phyloP scores from a whole-genome alignment of 2,888 invertebrate species.

The Leptopilina drosophilae region DNA sequence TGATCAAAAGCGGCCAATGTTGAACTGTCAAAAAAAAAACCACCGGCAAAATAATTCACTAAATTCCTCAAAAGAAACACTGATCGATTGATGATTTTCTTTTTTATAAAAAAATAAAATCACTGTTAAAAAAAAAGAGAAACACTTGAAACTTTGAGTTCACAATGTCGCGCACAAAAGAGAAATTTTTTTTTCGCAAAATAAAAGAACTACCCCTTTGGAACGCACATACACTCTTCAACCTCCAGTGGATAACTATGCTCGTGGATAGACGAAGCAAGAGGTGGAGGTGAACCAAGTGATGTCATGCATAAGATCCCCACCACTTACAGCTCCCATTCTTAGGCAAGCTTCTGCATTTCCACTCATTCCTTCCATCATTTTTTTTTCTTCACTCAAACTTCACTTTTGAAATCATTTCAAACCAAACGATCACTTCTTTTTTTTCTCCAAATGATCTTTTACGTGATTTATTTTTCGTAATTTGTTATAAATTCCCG shows the following conservation, averaged over 20 bases:
- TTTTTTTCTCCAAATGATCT: no score
- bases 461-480: no score
- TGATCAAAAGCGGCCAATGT: conserved; percentile 66
- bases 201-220: conserved; percentile 15
- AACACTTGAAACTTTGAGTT: neutral
- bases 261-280: conserved; percentile 60
- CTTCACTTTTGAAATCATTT: neutral
- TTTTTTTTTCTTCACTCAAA: neutral
- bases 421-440: no score
- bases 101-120: neutral
- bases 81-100: neutral
- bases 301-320: conserved; percentile 54
- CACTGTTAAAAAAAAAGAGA: neutral
- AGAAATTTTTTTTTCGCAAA: neutral
- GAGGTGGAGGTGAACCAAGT: conserved; percentile 59
- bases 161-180: conserved; percentile 13
- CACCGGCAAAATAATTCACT: conserved; percentile 45
- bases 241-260: conserved; percentile 68
- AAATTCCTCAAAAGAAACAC: neutral
- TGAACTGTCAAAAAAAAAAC: conserved; percentile 52
- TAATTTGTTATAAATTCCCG: no score
- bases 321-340: conserved; percentile 47
- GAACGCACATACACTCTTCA: conserved; percentile 48
- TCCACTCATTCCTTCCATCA: conserved; percentile 30
- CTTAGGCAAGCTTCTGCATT: conserved; percentile 41